Conservation (phyloP, 2,797 vertebrate species). For the Aratinga solstitialis region DNA sequence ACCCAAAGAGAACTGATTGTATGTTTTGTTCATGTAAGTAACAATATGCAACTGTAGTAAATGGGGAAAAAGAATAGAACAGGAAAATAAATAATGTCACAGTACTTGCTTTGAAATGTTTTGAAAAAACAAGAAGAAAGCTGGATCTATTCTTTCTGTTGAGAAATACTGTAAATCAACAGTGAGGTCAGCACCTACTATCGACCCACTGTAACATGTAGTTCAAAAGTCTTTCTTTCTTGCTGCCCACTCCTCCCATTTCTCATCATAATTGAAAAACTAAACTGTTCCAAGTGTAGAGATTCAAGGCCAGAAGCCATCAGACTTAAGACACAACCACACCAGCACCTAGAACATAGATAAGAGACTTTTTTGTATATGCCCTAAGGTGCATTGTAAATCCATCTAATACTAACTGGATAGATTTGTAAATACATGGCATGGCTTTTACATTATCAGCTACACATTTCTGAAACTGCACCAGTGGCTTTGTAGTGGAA, state of each 20-base stretch:
- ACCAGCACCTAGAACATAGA: neutral
- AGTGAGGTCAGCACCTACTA: neutral
- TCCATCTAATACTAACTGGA: no score
- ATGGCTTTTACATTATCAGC: neutral
- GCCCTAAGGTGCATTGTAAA: neutral
- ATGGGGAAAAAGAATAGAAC: neutral
- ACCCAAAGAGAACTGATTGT: neutral
- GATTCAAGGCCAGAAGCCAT: neutral
- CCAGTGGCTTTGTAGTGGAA: neutral
- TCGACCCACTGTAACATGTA: fast-evolving
- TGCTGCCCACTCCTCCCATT: neutral
- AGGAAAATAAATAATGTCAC: neutral
- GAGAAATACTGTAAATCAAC: neutral
- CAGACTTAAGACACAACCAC: neutral
- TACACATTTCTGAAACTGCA: neutral
- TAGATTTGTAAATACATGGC: no score
- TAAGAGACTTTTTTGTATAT: fast-evolving
- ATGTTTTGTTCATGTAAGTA: neutral
- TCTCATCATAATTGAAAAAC: neutral
- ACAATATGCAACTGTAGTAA: neutral
- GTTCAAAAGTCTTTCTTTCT: neutral
- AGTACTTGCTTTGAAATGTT: neutral
- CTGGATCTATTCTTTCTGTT: neutral
- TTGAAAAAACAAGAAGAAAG: neutral
- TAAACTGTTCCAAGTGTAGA: neutral